phyloP scores from a whole-genome alignment of 2,797 vertebrate species.

The Anas bernieri region DNA sequence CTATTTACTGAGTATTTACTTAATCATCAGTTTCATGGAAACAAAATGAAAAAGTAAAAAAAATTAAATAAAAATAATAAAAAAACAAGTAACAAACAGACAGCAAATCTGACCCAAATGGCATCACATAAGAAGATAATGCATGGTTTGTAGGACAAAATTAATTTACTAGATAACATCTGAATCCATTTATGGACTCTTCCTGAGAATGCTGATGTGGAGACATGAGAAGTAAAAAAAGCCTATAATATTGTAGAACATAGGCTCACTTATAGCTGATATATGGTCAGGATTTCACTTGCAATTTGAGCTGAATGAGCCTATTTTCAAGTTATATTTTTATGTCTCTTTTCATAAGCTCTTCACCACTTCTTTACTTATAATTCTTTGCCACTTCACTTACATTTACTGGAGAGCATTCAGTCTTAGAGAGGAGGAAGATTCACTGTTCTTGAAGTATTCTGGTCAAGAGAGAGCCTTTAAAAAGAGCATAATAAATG shows the following conservation, averaged over 20 bases:
- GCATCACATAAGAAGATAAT: not conserved
- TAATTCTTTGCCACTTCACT: not conserved
- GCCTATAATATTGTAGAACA: not conserved
- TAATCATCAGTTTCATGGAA: not conserved
- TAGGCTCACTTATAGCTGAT: not conserved
- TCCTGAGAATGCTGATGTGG: not conserved
- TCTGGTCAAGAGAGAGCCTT: not conserved
- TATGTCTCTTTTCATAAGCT: not conserved
- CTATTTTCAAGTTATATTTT: not conserved
- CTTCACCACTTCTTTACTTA: not conserved
- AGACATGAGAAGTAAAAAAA: not conserved
- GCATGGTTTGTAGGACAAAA: not conserved
- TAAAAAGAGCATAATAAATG: not conserved
- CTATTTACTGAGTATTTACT: not conserved
- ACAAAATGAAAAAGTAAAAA: not conserved
- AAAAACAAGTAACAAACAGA: not conserved
- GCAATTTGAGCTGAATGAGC: not conserved
- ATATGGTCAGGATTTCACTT: not conserved
- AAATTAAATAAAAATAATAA: not conserved
- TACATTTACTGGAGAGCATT: not conserved
- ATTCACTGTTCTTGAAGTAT: not conserved
- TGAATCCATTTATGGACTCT: not conserved
- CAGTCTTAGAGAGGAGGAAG: not conserved
- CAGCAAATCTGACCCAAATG: not conserved
- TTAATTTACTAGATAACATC: slow-evolving; percentile 25